Evolutionary conservation across 92 coral and sea anemone genomes (phyloP), one percentile per base, ranked within the genome.

Genomic region (Palythoa heliodiscus): DNA sequence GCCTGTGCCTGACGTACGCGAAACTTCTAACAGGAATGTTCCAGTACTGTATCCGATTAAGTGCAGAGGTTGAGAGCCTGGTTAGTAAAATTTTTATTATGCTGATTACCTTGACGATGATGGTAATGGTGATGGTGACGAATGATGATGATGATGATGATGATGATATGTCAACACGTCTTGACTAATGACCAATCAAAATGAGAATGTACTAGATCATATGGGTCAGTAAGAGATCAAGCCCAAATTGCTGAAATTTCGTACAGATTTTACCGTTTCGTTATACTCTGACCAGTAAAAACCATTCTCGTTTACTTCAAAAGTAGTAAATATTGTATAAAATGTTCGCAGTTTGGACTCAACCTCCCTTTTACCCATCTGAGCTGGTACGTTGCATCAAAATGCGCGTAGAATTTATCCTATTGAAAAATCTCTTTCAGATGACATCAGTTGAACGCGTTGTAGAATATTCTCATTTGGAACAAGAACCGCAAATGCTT

Each of bases 361-460:
- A 29, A 29, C 35, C 35, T 29, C 19, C 20, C n/a, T 13, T 58
- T 11, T 0, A 13, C 15, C 6, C 66, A 5, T 57, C 19, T 9
- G 13, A 11, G 4, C 3, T 58, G 15, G 19, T 74, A n/a, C 19
- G 37, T 74, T 67, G 1, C 22, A 15, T 22, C 37, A 6, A 69
- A 12, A 13, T 29, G 17, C 13, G 15, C 16, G 14, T 69, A 5
- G 37, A 29, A 14, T 10, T 53, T 4, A 64, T 38, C 7, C 14
- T 11, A 7, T 40, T 29, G 9, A 16, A 8, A 24, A 68, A 43
- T 73, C 16, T 57, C 29, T 68, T 87, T 1, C 71, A 95, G 98
- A 96, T 96, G 98, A 95, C 98, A 38, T 96, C 98, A 24, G 98
- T 96, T 4, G 98, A 96, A 78, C 98, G 98, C 55, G 97, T 96